Evolutionary conservation across 2,113 vertebrate genomes (phyloP), one percentile per base, ranked within the genome.

Genomic region (Neolamprologus sp.): DNA sequence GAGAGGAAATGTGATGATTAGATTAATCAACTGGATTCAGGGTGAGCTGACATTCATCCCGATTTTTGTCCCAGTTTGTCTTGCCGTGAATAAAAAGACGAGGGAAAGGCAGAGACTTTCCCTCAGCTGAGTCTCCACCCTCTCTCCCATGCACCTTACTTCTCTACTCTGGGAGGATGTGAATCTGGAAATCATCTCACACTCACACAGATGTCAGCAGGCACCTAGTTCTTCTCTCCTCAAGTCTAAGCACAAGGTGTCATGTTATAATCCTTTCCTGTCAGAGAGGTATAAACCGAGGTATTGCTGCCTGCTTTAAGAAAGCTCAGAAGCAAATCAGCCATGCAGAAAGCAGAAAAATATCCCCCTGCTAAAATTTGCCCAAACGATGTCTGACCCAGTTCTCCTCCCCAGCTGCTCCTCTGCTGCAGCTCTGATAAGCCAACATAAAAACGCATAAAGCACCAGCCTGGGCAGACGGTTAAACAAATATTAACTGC

Each of bases 361-460:
- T 71, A 83, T 30, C 82, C 81, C 71, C 85, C 40, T 85, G 82
- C 37, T 83, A 28, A 6, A 88, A 79, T 79, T 21, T 78, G 17
- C 80, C 81, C 16, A 80, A 54, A 83, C 35, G 35, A 93, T 86
- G 89, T 49, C 71, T 90, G 82, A 91, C 85, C 87, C 80, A 89
- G 23, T 85, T 89, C 73, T 30, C 37, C 54, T 4, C 81, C 3
- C 40, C 78, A 85, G 86, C 83, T 91, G 71, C 54, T 82, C 45
- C 58, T 68, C 58, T 83, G 26, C 81, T 68, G 78, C 83, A 65
- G 71, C 6, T 58, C 83, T 54, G 4, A 78, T 54, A 17, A 35
- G 54, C 49, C 81, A 57, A 35, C 23, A 35, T 21, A 53, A 78
- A 78, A 78, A 51, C 14, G 33, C 63, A 49, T 11, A 79, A 19